Evolutionary conservation across 2,113 vertebrate species (phyloP), one percentile per base, ranked within the genome.

Genomic region (Antennarius striatus): DNA sequence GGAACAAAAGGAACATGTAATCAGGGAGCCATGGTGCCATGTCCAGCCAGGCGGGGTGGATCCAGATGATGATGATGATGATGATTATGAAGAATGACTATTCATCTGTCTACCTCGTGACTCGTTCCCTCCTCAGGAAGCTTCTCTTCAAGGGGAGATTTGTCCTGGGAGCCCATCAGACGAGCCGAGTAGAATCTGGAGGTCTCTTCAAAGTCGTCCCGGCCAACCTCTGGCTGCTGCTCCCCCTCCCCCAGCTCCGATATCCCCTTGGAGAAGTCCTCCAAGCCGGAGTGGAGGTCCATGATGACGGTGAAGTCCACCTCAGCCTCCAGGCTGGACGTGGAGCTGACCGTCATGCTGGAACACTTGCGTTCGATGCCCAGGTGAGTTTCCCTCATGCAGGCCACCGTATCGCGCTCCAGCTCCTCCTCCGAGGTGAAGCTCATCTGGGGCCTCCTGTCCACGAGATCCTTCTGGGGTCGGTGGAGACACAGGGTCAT

Each of bases 311-410:
- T 96, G 92, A 98, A 97, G 91, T 98, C 96, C 49, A 96, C 96
- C 86, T 98, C 96, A 0, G 96, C 96, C 79, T 98, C 96, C 68
- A 97, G 91, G 88, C 96, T 97, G 81, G 96, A 98, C 0, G 97
- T 98, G 51, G 96, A 98, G 89, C 96, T 98, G 89, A 98, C 96
- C 0, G 95, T 98, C 92, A 98, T 97, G 91, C 95, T 98, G 86
- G 96, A 98, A 89, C 95, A 98, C 86, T 97, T 98, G 64, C 96
- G 95, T 77, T 98, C 97, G 0, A 98, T 98, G 84, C 95, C 93
- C 86, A 98, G 90, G 66, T 95, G 94, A 72, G 89, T 93, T 85
- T 98, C 96, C 79, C 95, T 96, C 88, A 96, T 90, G 82, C 93
- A 94, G 46, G 92, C 92, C 0, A 93, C 89, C 0, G 93, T 91